Conservation (phyloP, 2,113 vertebrate species). For the Takifugu flavidus region DNA sequence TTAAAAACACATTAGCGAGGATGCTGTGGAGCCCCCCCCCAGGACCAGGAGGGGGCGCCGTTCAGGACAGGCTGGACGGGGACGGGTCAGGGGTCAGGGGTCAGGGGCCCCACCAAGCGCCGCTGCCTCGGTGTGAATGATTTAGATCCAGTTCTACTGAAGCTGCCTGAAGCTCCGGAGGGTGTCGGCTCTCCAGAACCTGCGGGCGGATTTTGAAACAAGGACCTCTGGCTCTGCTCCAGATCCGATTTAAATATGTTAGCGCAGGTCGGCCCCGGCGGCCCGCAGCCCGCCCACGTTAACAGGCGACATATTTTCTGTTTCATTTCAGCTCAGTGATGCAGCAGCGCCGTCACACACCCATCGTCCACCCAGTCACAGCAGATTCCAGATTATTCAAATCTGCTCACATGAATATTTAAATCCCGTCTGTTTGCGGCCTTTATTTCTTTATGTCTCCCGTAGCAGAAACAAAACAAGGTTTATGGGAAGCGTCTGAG, state of each 20-base stretch:
- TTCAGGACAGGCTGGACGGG: too few relatives aligned
- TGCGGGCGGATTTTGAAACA: constrained; percentile 41
- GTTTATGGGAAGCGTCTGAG: too few relatives aligned
- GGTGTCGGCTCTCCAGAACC: not conserved
- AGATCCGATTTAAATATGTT: constrained; percentile 57
- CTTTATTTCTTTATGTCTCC: too few relatives aligned
- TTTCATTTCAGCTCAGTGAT: constrained; percentile 17
- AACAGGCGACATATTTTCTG: constrained; percentile 38
- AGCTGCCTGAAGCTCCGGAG: constrained; percentile 29
- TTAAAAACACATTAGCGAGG: constrained; percentile 67
- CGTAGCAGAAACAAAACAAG: too few relatives aligned
- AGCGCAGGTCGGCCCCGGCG: constrained; percentile 19
- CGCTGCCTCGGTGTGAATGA: constrained; percentile 8
- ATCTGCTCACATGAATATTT: constrained; percentile 37
- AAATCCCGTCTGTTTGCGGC: not conserved
- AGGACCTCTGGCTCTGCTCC: constrained; percentile 49
- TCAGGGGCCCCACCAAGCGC: not conserved
- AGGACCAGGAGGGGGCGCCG: too few relatives aligned
- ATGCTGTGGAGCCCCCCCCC: constrained; percentile 30
- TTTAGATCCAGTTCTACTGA: constrained; percentile 23
- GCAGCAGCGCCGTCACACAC: not conserved
- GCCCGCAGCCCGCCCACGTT: constrained; percentile 46
- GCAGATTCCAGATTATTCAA: constrained; percentile 24
- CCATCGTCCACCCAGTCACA: not conserved
- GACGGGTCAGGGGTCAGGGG: too few relatives aligned